Conservation (phyloP, 2,888 invertebrate species). For the Invenusta paracnida region DNA sequence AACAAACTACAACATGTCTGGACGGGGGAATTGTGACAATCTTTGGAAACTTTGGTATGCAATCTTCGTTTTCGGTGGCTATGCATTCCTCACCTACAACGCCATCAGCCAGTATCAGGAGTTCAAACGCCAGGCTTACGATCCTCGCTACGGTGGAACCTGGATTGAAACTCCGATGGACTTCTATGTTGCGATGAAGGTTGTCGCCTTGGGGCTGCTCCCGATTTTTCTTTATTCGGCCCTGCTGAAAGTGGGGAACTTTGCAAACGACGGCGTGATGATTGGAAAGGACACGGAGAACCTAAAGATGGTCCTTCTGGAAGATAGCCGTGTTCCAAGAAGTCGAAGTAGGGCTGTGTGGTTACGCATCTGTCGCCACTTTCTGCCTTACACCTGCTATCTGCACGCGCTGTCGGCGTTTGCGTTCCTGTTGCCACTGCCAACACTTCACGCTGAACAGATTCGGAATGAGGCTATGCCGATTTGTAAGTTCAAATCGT, state of each 20-base stretch:
- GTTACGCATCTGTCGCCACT: background rate
- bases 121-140: conserved; percentile 31
- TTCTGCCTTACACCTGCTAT: conserved; percentile 12
- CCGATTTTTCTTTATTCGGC: conserved; percentile 32
- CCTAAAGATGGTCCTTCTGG: conserved; percentile 32
- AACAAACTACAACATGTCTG: no score
- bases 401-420: conserved; percentile 19
- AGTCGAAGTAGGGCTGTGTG: background rate
- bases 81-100: conserved; percentile 27
- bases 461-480: conserved; percentile 23
- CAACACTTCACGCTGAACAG: conserved; percentile 5
- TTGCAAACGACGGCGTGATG: conserved; percentile 34
- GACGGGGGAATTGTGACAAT: conserved; percentile 28
- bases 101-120: conserved; percentile 27
- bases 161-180: conserved; percentile 32
- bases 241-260: conserved; percentile 21
- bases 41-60: conserved; percentile 40
- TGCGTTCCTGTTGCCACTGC: conserved; percentile 4
- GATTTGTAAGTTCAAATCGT: background rate
- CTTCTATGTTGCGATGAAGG: conserved; percentile 32
- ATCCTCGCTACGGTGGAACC: conserved; percentile 33
- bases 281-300: conserved; percentile 32
- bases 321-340: conserved; percentile 1
- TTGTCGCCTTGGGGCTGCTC: conserved; percentile 15
- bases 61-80: background rate